Evolutionary conservation across 2,888 invertebrate species (phyloP), one percentile per base, ranked within the genome.

Genomic region (Heteromurus nitidus): DNA sequence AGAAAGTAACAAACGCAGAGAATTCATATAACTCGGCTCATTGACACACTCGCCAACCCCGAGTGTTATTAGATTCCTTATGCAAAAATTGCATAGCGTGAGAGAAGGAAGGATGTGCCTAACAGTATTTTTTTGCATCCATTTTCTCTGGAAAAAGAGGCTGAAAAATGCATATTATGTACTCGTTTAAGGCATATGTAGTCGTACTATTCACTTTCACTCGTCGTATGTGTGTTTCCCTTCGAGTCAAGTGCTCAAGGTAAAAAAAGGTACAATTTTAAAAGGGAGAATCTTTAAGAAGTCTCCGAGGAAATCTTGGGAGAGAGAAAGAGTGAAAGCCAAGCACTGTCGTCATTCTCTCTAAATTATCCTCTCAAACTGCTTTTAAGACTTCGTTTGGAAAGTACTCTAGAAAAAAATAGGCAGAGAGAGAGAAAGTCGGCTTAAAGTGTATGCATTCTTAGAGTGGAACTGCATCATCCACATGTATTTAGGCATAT

Each of bases 221-320:
- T n/a, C n/a, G n/a, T n/a, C n/a, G n/a, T n/a, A n/a, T n/a, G n/a
- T n/a, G n/a, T n/a, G n/a, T n/a, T n/a, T n/a, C n/a, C n/a, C n/a
- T n/a, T n/a, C n/a, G n/a, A 58, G 58, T 58, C 58, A 58, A 58
- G 7, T 28, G 28, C 58, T 58, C 18, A 58, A 58, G 58, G 58
- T 28, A 58, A 58, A 58, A 22, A 68, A 50, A 28, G 28, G 26
- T 50, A 18, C 50, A n/a, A 65, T 65, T 68, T 50, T 31, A 36
- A 64, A 30, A 58, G n/a, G 13, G 30, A 24, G 47, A 72, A 58
- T 70, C 24, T 70, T 70, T 58, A 31, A 60, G 44, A 60, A 72
- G 13, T 44, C 72, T 72, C 72, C n/a, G 60, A 72, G 72, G 72
- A 72, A 72, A 72, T 72, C 72, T 60, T 28, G 58, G 58, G 1